A percentile compares a stretch with the other conserved stretches of the same genome.
These are phyloP conservation scores for Lithosia quadra DNA, from an alignment of 2,888 invertebrate species.

Conservation along the genomic window DNA sequence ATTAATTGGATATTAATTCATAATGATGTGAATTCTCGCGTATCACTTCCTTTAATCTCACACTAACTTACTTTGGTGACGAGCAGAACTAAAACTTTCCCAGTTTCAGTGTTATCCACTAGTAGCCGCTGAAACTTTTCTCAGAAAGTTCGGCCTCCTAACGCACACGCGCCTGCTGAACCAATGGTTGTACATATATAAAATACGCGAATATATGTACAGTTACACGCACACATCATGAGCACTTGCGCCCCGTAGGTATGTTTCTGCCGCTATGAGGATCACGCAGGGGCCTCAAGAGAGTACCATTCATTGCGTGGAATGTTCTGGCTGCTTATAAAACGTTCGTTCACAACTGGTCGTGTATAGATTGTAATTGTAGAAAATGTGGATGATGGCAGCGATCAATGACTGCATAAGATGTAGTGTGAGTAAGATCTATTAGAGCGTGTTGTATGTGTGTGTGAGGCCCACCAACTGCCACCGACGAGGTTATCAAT, in stretches of 20 bases:
- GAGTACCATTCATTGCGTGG: constrained; percentile 63
- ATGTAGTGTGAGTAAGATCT: constrained; percentile 54
- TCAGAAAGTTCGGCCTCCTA: constrained; percentile 64
- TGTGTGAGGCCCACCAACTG: constrained; percentile 56
- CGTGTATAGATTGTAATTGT: constrained; percentile 46
- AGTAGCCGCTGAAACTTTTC: constrained; percentile 61
- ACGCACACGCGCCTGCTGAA: constrained; percentile 58
- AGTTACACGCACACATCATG: constrained; percentile 56
- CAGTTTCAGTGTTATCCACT: constrained; percentile 42
- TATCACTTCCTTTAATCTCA: constrained; percentile 19
- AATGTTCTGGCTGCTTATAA: constrained; percentile 35
- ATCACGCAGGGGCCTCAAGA: constrained; percentile 58
- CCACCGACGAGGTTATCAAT: constrained; percentile 80
- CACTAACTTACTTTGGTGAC: constrained; percentile 22
- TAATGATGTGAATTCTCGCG: constrained; percentile 28
- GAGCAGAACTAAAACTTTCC: constrained; percentile 28
- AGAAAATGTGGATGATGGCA: constrained; percentile 49
- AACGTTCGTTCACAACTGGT: constrained; percentile 25
- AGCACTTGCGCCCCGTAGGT: constrained; percentile 55
- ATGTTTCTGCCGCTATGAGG: constrained; percentile 59
- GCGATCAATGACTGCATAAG: constrained; percentile 50
- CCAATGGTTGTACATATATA: constrained; percentile 54
- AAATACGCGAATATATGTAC: constrained; percentile 48
- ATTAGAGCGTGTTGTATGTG: constrained; percentile 50
- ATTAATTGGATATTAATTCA: constrained; percentile 42